Conservation (phyloP, 2,797 vertebrate genomes). For the Microctenopoma steveboyesi region DNA sequence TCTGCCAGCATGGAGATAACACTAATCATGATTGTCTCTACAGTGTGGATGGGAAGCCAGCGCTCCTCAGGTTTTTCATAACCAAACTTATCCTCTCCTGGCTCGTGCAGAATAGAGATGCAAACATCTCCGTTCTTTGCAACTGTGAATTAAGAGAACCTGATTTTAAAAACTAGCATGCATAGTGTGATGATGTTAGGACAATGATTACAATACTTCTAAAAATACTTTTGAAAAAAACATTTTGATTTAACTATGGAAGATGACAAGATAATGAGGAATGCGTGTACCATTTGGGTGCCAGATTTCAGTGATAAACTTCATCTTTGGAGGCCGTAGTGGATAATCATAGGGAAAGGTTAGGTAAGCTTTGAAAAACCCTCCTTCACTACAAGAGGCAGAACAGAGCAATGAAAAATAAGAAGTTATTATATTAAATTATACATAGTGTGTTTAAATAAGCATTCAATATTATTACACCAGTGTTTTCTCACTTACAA, state of each 20-base stretch:
- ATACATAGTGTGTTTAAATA: background rate
- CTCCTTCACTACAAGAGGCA: slow-evolving; percentile 81
- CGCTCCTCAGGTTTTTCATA: slow-evolving; percentile 99
- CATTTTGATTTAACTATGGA: background rate
- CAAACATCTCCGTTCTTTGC: slow-evolving; percentile 99
- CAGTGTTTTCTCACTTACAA: slow-evolving; percentile 77
- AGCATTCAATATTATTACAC: background rate
- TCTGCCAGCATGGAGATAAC: slow-evolving; percentile 99
- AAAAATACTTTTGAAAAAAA: background rate
- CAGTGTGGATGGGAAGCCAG: slow-evolving; percentile 99
- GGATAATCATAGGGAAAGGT: slow-evolving; percentile 88
- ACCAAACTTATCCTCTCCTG: slow-evolving; percentile 98
- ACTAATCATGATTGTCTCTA: slow-evolving; percentile 99
- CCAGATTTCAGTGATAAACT: slow-evolving; percentile 89
- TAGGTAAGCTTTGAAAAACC: slow-evolving; percentile 88
- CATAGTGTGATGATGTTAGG: background rate
- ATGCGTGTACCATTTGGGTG: slow-evolving; percentile 84
- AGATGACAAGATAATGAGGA: background rate
- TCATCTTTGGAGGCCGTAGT: slow-evolving; percentile 87
- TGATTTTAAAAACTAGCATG: background rate
- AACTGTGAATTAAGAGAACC: slow-evolving; percentile 79
- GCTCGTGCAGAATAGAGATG: slow-evolving; percentile 99
- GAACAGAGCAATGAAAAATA: slow-evolving; percentile 1
- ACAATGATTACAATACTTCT: background rate
- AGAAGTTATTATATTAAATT: slow-evolving; percentile 5